These are phyloP conservation scores for Sycobia sp. DNA, from an alignment of 1,140 invertebrate genomes.

Conservation along the genomic window DNA sequence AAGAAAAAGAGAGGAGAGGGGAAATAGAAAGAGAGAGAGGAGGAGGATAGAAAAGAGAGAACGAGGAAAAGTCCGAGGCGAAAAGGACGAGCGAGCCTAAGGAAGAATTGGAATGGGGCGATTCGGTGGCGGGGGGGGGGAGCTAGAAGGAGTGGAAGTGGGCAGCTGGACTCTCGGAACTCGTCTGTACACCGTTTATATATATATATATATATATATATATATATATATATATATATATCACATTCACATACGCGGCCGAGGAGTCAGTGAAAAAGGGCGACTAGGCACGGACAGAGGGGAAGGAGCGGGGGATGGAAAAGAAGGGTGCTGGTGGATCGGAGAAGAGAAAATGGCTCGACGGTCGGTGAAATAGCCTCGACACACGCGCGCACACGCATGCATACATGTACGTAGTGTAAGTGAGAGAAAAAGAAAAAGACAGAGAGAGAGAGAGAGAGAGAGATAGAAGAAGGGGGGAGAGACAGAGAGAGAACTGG, in stretches of 20 bases:
- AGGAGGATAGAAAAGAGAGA: background rate
- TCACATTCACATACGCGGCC: background rate
- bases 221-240: background rate
- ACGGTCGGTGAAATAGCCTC: conserved; percentile 42
- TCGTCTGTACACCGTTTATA: background rate
- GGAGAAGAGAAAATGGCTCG: conserved; percentile 33
- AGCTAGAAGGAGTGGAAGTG: no score
- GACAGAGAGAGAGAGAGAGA: conserved; percentile 5
- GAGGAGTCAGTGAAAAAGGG: background rate
- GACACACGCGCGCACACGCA: no score
- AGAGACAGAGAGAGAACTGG: conserved; percentile 7
- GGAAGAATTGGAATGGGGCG: background rate
- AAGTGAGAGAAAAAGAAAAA: conserved; percentile 28
- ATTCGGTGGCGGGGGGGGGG: no score
- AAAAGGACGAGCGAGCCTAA: background rate
- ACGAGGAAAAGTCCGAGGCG: background rate
- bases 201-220: no score
- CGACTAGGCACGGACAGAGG: background rate
- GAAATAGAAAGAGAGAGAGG: conserved; percentile 21
- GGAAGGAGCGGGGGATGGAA: conserved; percentile 16
- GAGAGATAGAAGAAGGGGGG: conserved; percentile 17
- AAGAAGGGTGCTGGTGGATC: conserved; percentile 21
- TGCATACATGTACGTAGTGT: conserved; percentile 6
- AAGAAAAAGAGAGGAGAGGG: background rate
- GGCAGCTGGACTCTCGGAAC: no score